Evolutionary conservation across 2,113 vertebrate genomes (phyloP).

Genomic region (Turnix velox): DNA sequence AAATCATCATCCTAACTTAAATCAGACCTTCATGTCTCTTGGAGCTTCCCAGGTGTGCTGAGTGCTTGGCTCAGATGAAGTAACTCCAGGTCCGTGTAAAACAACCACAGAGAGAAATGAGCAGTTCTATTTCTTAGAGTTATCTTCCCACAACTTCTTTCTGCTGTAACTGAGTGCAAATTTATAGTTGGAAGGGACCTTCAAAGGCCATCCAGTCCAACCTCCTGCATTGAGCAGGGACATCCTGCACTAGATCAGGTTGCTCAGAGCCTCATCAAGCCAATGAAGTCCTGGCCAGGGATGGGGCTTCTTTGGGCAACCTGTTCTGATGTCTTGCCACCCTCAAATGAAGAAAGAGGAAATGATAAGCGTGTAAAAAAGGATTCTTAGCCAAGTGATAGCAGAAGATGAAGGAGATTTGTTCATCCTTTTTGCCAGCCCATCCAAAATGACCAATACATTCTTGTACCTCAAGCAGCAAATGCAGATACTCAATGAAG

Average conservation of each 20-base stretch:
- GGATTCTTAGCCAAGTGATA: neutral
- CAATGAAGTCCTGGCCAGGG: too few species aligned
- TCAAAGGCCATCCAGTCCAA: too few species aligned
- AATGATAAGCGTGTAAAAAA: neutral
- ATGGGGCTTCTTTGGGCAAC: too few species aligned
- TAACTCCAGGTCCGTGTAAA: neutral
- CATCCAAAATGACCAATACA: neutral
- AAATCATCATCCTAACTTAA: neutral
- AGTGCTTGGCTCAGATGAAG: neutral
- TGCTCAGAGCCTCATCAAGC: too few species aligned
- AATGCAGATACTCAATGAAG: neutral
- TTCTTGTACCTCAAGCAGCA: neutral
- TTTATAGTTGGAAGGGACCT: too few species aligned
- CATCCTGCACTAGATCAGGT: too few species aligned
- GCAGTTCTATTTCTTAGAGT: neutral
- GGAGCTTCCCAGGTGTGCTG: neutral
- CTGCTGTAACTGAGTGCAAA: neutral
- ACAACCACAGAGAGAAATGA: neutral
- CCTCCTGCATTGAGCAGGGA: too few species aligned
- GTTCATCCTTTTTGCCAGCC: neutral
- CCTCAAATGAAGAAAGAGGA: neutral
- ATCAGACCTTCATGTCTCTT: neutral
- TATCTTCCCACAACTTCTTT: neutral
- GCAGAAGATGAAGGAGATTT: neutral
- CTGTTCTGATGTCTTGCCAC: too few species aligned